Evolutionary conservation across 2,797 vertebrate genomes (phyloP).

Genomic region (Balearica regulorum): DNA sequence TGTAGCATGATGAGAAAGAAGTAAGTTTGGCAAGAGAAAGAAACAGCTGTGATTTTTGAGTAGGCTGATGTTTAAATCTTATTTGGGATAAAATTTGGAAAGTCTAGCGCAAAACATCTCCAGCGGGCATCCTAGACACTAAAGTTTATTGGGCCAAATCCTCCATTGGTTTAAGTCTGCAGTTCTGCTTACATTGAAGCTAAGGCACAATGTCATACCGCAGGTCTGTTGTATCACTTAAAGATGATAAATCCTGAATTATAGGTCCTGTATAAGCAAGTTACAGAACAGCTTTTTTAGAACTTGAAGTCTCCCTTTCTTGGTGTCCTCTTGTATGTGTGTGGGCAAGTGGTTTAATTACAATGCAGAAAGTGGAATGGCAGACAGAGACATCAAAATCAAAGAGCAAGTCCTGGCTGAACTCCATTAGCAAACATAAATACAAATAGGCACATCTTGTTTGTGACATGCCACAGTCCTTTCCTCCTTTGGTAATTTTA

Average conservation of each 20-base stretch:
- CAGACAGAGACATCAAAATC: conserved; percentile 68
- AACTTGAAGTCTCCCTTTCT: conserved; percentile 46
- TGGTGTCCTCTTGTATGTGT: conserved; percentile 59
- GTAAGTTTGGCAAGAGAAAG: conserved; percentile 31
- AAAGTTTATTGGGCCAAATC: not conserved
- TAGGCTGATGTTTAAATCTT: not conserved
- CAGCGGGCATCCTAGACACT: not conserved
- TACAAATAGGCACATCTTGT: conserved; percentile 73
- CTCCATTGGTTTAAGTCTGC: not conserved
- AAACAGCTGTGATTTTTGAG: conserved; percentile 39
- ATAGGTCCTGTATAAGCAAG: conserved; percentile 33
- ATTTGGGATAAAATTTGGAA: conserved; percentile 27
- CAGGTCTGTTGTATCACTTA: conserved; percentile 49
- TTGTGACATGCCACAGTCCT: conserved; percentile 57
- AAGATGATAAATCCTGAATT: conserved; percentile 36
- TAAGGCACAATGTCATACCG: not conserved
- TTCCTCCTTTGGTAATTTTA: conserved; percentile 63
- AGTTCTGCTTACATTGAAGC: not conserved
- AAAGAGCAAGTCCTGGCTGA: conserved; percentile 72
- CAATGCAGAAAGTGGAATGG: conserved; percentile 63
- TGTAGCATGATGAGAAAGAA: not conserved
- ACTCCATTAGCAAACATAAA: conserved; percentile 75
- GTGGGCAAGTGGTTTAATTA: conserved; percentile 76
- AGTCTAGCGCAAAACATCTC: conserved; percentile 1
- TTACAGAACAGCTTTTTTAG: conserved; percentile 35